Evolutionary conservation across 2,888 invertebrate species (phyloP), one percentile per base, ranked within the genome.

Genomic region (Xanthorhoe designata): DNA sequence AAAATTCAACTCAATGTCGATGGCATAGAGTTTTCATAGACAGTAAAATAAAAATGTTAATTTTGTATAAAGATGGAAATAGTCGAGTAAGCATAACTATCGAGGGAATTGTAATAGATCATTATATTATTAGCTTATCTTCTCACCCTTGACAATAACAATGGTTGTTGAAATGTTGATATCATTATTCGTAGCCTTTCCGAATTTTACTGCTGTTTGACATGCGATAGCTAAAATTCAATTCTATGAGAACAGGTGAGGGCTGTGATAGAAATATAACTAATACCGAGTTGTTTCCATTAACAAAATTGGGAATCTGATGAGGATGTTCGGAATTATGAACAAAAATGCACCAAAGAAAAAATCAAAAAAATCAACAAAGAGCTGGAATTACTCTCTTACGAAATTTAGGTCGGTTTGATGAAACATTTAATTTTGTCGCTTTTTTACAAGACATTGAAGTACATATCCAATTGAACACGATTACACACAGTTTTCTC

Each of bases 91-190:
- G 80, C 84, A 82, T 82, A 84, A 49, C 15, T 24, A 61, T 61
- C 61, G 51, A 63, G 84, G 83, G 84, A 17, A 82, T 82, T 85
- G 88, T 90, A 89, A 90, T 92, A 90, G 86, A 83, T 92, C 91
- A 93, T 93, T 92, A 93, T 88, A 92, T 89, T 91, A 92, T 93
- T 93, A 93, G 91, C 86, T 86, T 88, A 91, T 86, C 92, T 91
- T 90, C 92, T 92, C 92, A 93, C 91, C 92, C 92, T 91, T 92
- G 92, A 93, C 92, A 89, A 83, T 76, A 91, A 92, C 92, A 92
- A 92, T 90, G 88, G 84, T 77, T 85, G 88, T 91, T 91, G 91
- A 91, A 91, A 90, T 90, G 78, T 91, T 88, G 90, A 91, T 91
- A 90, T 91, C 87, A 89, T 92, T 90, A 91, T 91, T 58, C 84